Evolutionary conservation across 2,888 invertebrate genomes (phyloP).

Genomic region (Acanthosepion lycidas): DNA sequence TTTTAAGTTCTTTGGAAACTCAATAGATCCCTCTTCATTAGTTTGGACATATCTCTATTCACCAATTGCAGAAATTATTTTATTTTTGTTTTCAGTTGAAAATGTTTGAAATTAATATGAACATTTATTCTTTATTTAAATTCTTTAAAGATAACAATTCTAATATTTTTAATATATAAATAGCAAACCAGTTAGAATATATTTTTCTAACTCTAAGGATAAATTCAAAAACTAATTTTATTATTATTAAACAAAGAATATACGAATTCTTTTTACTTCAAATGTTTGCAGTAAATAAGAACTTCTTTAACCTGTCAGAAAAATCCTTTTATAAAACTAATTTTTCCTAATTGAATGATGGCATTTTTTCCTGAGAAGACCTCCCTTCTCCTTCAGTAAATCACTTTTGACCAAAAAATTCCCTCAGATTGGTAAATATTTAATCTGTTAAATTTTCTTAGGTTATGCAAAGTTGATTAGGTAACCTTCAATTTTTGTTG

Average conservation of each 20-base stretch:
- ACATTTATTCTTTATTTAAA: not conserved
- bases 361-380: too few species aligned
- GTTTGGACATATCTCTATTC: not conserved
- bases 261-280: not conserved
- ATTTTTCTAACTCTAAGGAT: not conserved
- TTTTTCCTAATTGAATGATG: not conserved
- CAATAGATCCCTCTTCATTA: not conserved
- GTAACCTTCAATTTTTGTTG: not conserved
- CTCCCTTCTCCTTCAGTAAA: not conserved
- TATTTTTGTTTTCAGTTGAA: not conserved
- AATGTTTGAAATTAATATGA: not conserved
- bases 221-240: too few species aligned
- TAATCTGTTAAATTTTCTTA: not conserved
- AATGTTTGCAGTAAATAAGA: not conserved
- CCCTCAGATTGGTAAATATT: not conserved
- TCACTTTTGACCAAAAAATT: not conserved
- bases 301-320: not conserved
- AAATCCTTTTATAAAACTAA: not conserved
- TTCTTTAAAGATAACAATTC: not conserved
- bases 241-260: too few species aligned
- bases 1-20: not conserved
- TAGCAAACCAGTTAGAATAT: not conserved
- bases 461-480: not conserved
- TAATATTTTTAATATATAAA: not conserved
- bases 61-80: not conserved